A percentile compares a stretch with the other conserved stretches of the same genome.
Evolutionary conservation across 2,113 vertebrate genomes (phyloP).

Genomic region (Dromaius novaehollandiae): DNA sequence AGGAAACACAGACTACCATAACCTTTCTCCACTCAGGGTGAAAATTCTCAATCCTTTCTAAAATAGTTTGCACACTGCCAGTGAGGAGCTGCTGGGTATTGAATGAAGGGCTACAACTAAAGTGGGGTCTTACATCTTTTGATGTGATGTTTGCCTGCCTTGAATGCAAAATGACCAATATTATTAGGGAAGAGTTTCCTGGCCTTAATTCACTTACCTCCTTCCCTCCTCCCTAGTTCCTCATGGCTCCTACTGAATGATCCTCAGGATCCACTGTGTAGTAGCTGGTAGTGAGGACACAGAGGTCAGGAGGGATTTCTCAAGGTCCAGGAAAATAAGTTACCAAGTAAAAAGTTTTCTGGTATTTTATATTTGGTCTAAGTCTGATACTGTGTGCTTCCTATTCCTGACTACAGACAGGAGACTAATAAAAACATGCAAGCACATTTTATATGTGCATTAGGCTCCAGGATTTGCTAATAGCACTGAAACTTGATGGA

Average conservation of each 20-base stretch:
- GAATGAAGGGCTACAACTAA: neutral
- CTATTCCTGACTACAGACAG: neutral
- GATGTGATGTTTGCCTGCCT: neutral
- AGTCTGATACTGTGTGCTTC: neutral
- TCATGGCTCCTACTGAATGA: neutral
- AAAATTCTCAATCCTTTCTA: neutral
- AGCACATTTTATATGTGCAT: neutral
- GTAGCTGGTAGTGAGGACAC: neutral
- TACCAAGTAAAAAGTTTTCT: neutral
- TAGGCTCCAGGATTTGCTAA: neutral
- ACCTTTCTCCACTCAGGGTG: neutral
- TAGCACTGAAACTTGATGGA: neutral
- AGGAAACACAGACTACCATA: neutral
- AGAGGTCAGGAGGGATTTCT: neutral
- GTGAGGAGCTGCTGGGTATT: fast-evolving
- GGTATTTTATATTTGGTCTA: neutral
- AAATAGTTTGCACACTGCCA: neutral
- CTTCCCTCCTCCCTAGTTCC: neutral
- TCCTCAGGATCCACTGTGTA: neutral
- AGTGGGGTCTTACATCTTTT: neutral
- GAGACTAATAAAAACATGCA: neutral
- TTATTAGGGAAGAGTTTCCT: neutral
- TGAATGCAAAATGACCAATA: neutral
- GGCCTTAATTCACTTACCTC: neutral
- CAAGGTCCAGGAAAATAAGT: neutral